phyloP scores from a whole-genome alignment of 2,888 invertebrate species.

The Lycia hirtaria region DNA sequence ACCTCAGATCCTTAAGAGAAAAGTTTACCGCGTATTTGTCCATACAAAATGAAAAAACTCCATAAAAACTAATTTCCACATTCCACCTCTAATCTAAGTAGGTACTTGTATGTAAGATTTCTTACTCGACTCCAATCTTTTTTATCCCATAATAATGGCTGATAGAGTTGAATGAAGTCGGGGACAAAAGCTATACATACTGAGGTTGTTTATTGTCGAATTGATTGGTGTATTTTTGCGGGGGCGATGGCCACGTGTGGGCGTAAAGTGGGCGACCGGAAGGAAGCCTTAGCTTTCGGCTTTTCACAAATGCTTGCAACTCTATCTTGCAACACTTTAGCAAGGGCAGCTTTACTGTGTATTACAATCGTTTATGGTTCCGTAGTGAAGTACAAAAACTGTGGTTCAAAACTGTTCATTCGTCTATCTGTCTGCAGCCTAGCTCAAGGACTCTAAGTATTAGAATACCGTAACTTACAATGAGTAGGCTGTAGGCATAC shows the following conservation, averaged over 20 bases:
- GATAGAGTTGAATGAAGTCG: slow-evolving; percentile 11
- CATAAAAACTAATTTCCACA: no score
- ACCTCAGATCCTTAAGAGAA: no score
- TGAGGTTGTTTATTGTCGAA: slow-evolving; percentile 50
- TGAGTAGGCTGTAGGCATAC: no score
- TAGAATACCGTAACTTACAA: no score
- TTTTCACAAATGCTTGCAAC: slow-evolving; percentile 52
- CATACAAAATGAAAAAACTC: no score
- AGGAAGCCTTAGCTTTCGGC: slow-evolving; percentile 72
- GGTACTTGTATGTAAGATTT: neutral
- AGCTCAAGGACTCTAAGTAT: no score
- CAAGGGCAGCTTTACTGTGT: slow-evolving; percentile 17
- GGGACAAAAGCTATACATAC: slow-evolving; percentile 14
- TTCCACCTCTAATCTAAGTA: no score
- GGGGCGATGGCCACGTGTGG: slow-evolving; percentile 59
- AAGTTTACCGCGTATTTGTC: no score
- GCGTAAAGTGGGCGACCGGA: slow-evolving; percentile 77
- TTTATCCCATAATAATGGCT: slow-evolving; percentile 2
- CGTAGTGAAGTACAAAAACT: no score
- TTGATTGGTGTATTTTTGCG: slow-evolving; percentile 69
- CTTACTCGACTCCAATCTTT: neutral
- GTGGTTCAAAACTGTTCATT: no score
- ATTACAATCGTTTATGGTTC: no score
- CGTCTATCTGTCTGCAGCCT: no score
- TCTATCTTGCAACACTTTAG: slow-evolving; percentile 42